Evolutionary conservation across 2,113 vertebrate species (phyloP).

Genomic region (Chunga burmeisteri): DNA sequence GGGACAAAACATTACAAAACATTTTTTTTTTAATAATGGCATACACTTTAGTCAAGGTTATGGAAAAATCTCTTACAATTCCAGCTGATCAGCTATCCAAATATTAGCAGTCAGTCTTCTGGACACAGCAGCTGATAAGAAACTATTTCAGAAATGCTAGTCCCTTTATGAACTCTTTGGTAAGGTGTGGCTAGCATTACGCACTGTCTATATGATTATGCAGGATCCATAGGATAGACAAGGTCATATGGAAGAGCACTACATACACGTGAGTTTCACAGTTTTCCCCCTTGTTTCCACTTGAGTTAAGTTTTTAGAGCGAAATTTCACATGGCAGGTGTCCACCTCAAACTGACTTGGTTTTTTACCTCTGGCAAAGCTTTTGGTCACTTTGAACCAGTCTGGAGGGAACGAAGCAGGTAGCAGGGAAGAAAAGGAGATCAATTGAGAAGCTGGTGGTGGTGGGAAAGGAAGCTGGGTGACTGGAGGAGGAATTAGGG

Average conservation of each 20-base stretch:
- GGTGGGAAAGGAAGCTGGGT: neutral
- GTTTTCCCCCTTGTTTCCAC: neutral
- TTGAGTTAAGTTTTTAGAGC: neutral
- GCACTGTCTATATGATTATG: no score
- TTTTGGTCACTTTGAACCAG: neutral
- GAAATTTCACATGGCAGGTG: neutral
- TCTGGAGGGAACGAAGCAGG: neutral
- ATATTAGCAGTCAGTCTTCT: neutral
- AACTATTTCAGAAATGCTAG: neutral
- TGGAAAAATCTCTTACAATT: neutral
- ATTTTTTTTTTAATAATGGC: neutral
- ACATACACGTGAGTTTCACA: neutral
- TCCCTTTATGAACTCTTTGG: neutral
- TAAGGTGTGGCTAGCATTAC: neutral
- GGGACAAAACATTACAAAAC: neutral
- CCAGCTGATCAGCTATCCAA: neutral
- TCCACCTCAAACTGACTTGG: neutral
- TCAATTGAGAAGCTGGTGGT: neutral
- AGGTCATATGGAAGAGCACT: neutral
- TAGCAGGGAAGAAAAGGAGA: neutral
- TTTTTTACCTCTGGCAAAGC: neutral
- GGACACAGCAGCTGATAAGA: neutral
- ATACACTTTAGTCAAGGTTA: neutral
- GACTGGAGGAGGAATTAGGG: neutral
- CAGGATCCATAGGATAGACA: neutral